Evolutionary conservation across 2,888 invertebrate genomes (phyloP), one percentile per base, ranked within the genome.

Genomic region (Notocelia uddmanniana): DNA sequence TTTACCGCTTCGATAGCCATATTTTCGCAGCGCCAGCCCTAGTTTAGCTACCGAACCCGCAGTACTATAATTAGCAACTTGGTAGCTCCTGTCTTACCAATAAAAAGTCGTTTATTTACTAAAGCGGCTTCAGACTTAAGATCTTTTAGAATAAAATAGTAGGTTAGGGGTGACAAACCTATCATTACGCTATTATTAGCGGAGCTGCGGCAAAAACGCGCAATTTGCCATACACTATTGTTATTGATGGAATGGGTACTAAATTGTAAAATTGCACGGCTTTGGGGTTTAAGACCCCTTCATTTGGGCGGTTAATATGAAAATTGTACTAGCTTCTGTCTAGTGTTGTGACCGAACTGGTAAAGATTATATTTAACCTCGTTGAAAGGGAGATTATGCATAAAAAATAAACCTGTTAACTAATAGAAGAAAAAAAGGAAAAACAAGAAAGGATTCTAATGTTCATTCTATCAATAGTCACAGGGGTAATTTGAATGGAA

Each of bases 101-200:
- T 10, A 52, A 21, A 19, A 63, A 63, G 13, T 10, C 10, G 6
- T 63, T 50, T 9, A 13, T 31, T 8, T 11, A 19, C 8, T 34
- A 9, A 34, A 2, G 1, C 0, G 6, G 3, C 8, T 31, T 0
- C 19, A 26, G 1, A 60, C 19, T 31, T 63, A 50, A 19, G 19
- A 9, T 15, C 19, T 52, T 50, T 52, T 50, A 31, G 15, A 19
- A 21, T 1, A 9, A 15, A 48, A 15, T 19, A 52, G 13, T 9
- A 19, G 3, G 26, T 10, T 19, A 50, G 63, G 63, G 63, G 63
- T 63, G 62, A 41, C 66, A 55, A 55, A 66, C 66, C 66, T 66
- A 66, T 66, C 66, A 66, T 66, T 66, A 66, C 23, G 37, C 18
- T 13, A 55, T 66, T 66, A 66, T 66, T 66, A 66, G 66, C 66